These are phyloP conservation scores for Himantopus leucocephalus DNA, from an alignment of 2,113 vertebrate species.

Conservation along the genomic window DNA sequence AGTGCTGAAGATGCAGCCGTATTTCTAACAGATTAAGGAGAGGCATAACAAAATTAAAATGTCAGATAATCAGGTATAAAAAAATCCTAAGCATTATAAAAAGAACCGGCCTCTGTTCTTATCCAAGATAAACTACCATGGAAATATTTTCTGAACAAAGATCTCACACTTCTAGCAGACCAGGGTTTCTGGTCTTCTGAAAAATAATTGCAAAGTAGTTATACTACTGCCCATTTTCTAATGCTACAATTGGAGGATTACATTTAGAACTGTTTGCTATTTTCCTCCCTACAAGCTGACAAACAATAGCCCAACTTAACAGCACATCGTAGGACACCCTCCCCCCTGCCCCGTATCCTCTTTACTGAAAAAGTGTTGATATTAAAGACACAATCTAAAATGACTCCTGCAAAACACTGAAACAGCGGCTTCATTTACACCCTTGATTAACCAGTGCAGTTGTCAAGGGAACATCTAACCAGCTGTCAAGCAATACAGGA, in stretches of 20 bases:
- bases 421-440: conserved; percentile 48
- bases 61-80: neutral
- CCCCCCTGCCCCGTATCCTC: neutral
- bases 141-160: neutral
- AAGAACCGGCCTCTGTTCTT: neutral
- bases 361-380: conserved; percentile 28
- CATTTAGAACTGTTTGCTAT: neutral
- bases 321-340: neutral
- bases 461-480: conserved; percentile 64
- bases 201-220: neutral
- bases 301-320: neutral
- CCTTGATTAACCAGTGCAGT: conserved; percentile 70
- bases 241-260: neutral
- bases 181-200: neutral
- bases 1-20: neutral
- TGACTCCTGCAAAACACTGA: neutral
- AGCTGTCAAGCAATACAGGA: conserved; percentile 41
- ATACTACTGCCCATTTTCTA: neutral
- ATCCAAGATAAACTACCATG: neutral
- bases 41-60: conserved; percentile 32
- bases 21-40: conserved; percentile 34
- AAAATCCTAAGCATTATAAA: neutral
- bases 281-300: neutral
- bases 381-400: conserved; percentile 13
- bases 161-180: neutral